A percentile compares a stretch with the other conserved stretches of the same genome.
phyloP scores from a whole-genome alignment of 2,113 vertebrate genomes.

The Smithornis capensis region DNA sequence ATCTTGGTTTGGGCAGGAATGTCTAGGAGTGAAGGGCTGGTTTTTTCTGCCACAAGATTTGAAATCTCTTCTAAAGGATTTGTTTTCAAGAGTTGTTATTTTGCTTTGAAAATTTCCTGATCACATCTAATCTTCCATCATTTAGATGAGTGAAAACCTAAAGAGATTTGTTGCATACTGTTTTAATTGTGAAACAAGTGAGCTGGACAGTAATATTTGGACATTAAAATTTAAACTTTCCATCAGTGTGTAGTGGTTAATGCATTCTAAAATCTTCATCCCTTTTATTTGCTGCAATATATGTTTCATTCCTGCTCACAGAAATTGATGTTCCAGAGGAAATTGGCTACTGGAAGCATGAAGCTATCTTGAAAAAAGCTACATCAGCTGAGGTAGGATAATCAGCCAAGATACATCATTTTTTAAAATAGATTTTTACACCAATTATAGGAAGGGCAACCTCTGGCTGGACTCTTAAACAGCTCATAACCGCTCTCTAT shows the following conservation, averaged over 20 bases:
- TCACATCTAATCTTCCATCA: fast-evolving
- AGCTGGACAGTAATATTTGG: neutral
- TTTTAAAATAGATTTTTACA: neutral
- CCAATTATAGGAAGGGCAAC: neutral
- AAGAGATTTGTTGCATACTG: neutral
- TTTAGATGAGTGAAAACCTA: neutral
- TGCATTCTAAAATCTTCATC: neutral
- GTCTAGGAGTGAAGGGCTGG: fast-evolving
- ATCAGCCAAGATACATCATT: neutral
- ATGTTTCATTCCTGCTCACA: neutral
- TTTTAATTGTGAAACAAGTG: neutral
- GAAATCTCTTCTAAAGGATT: neutral
- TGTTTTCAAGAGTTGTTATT: neutral
- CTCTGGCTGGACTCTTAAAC: neutral
- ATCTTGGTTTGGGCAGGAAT: neutral
- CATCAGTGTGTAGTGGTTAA: neutral
- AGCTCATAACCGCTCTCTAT: neutral
- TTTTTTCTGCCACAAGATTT: neutral
- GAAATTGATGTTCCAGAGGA: neutral
- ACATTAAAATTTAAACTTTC: neutral
- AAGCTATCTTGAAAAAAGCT: neutral
- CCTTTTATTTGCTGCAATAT: neutral
- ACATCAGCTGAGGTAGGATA: neutral
- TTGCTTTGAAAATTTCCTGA: neutral
- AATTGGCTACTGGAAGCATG: neutral